These are phyloP conservation scores for Falco peregrinus DNA, from an alignment of 2,797 vertebrate species.

Conservation along the genomic window DNA sequence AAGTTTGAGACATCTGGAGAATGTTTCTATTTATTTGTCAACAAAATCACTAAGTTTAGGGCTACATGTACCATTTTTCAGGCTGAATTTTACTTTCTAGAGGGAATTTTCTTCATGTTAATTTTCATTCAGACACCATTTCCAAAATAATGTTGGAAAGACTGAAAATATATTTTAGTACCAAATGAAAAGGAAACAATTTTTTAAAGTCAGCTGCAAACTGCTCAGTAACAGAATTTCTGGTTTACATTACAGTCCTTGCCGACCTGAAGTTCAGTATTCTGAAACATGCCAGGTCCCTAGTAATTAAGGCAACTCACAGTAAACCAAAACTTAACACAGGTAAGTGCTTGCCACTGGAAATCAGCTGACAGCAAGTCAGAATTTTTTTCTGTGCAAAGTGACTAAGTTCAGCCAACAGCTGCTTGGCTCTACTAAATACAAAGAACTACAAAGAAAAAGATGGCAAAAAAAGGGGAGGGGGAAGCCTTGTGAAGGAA, in stretches of 20 bases:
- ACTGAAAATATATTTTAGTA: background rate
- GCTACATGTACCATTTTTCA: background rate
- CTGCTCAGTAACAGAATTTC: background rate
- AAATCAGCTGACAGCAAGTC: background rate
- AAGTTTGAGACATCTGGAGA: background rate
- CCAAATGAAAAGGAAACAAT: background rate
- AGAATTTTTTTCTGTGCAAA: background rate
- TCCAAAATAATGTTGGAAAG: background rate
- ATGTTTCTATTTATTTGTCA: background rate
- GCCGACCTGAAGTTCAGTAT: background rate
- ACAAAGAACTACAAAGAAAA: background rate
- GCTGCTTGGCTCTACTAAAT: background rate
- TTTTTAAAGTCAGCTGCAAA: background rate
- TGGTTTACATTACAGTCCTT: background rate
- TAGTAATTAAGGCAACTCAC: background rate
- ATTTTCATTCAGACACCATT: background rate
- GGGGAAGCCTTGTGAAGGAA: background rate
- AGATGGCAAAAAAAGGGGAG: background rate
- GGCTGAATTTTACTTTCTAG: background rate
- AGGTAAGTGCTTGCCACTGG: background rate
- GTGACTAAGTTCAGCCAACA: fast-evolving
- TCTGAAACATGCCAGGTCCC: background rate
- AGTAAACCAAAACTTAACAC: background rate
- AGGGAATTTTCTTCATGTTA: background rate
- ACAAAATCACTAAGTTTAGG: background rate